Evolutionary conservation across 2,888 invertebrate genomes (phyloP).

Genomic region (Halictus ligatus): DNA sequence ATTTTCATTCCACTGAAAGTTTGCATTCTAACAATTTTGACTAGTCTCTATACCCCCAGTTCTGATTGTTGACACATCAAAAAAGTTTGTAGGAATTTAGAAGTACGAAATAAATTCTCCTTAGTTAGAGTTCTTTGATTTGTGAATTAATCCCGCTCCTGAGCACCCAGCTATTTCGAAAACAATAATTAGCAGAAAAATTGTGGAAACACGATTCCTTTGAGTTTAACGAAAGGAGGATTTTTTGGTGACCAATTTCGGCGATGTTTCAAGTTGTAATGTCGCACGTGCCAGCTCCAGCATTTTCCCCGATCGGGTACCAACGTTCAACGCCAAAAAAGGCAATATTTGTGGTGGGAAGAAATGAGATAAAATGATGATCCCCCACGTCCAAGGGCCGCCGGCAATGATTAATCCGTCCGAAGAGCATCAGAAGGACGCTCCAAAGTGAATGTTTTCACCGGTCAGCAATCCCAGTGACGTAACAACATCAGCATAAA

Average conservation of each 20-base stretch:
- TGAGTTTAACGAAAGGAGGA: no score
- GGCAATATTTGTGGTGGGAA: neutral
- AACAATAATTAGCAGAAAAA: no score
- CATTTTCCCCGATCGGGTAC: neutral
- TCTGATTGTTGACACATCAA: no score
- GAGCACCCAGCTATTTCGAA: no score
- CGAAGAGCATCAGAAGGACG: neutral
- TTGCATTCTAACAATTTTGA: no score
- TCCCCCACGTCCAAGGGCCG: neutral
- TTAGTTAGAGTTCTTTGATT: no score
- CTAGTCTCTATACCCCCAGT: no score
- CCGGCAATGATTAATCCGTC: neutral
- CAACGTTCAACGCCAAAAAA: neutral
- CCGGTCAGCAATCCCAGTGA: slow-evolving; percentile 3
- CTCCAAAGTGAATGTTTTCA: neutral
- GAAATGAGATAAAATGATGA: neutral
- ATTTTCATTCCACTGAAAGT: no score
- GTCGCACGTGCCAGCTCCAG: neutral
- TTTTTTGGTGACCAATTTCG: neutral
- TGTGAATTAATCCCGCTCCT: no score
- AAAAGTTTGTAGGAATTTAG: no score
- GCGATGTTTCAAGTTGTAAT: neutral
- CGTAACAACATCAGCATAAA: slow-evolving; percentile 1
- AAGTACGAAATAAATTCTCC: no score
- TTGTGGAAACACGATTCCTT: no score